A percentile compares a stretch with the other conserved stretches of the same genome.
Conservation (phyloP, 2,888 invertebrate species). For the Tromatobia lineatoria region DNA sequence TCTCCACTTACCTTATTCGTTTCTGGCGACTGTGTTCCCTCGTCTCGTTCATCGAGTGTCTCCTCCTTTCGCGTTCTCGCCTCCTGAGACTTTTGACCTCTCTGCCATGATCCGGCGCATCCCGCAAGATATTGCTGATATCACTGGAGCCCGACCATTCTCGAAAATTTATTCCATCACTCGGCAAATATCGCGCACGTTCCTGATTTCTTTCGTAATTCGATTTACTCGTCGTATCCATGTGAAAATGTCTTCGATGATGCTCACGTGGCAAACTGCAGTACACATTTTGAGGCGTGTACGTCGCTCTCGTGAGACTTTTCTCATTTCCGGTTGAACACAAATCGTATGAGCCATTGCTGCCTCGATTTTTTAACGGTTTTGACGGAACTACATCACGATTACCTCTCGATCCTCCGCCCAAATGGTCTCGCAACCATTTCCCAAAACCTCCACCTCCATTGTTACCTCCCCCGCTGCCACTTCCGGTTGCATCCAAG, state of each 20-base stretch:
- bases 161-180: constrained; percentile 66
- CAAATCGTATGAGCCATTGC: constrained; percentile 53
- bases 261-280: constrained; percentile 83
- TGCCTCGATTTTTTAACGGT: constrained; percentile 62
- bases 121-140: constrained; percentile 65
- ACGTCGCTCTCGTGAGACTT: constrained; percentile 70
- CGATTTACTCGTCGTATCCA: constrained; percentile 56
- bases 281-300: constrained; percentile 82
- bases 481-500: constrained; percentile 61
- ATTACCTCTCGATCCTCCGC: constrained; percentile 74
- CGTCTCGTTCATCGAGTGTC: constrained; percentile 83
- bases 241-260: constrained; percentile 74
- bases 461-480: constrained; percentile 64
- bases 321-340: constrained; percentile 70
- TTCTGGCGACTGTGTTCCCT: constrained; percentile 75
- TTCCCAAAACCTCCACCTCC: constrained; percentile 81
- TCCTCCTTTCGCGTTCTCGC: constrained; percentile 81
- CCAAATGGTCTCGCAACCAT: constrained; percentile 83
- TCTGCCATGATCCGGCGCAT: constrained; percentile 77
- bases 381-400: constrained; percentile 72
- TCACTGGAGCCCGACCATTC: constrained; percentile 55
- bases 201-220: constrained; percentile 64
- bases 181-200: constrained; percentile 74
- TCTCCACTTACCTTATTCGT: constrained; percentile 78
- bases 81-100: constrained; percentile 80